Evolutionary conservation across 1,140 invertebrate genomes (phyloP), one percentile per base, ranked within the genome.

Genomic region (Formica selysi): DNA sequence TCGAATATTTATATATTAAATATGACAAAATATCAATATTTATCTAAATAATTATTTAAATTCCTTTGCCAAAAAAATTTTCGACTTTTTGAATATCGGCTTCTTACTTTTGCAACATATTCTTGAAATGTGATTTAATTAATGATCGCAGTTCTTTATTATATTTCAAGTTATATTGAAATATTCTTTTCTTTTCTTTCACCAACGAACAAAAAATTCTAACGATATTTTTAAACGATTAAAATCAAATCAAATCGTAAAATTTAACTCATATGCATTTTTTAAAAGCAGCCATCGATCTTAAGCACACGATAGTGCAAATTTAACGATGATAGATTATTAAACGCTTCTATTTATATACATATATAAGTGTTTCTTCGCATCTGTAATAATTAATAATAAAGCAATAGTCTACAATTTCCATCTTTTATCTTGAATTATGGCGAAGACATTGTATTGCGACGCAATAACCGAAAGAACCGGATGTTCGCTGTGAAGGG

Each of bases 401-500:
- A 32, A 74, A 36, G 11, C n/a, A n/a, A 44, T 29, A n/a, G 19
- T n/a, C 16, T n/a, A 44, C 19, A 67, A 22, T 80, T 70, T 36
- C 48, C 32, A 61, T 29, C n/a, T 71, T 57, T 57, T 38, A 26
- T 59, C 22, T 19, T 29, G 36, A 32, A 73, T 26, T 32, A 8
- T n/a, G 10, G 10, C n/a, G 36, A 51, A n/a, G 3, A 3, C 32
- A n/a, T 70, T 59, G 54, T 26, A 59, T 59, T 36, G 36, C 26
- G 26, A 26, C 29, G 57, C 11, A 32, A 4, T 6, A 54, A 64
- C 11, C 16, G 44, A 29, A 36, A 67, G n/a, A 22, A 61, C 26
- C 29, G 51, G 36, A 62, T 73, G 74, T 57, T 88, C 73, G 71
- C 29, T 76, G 76, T 64, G 68, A 54, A n/a, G 26, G n/a, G 36